Evolutionary conservation across 2,888 invertebrate species (phyloP).

Genomic region (Caradrina clavipalpis): DNA sequence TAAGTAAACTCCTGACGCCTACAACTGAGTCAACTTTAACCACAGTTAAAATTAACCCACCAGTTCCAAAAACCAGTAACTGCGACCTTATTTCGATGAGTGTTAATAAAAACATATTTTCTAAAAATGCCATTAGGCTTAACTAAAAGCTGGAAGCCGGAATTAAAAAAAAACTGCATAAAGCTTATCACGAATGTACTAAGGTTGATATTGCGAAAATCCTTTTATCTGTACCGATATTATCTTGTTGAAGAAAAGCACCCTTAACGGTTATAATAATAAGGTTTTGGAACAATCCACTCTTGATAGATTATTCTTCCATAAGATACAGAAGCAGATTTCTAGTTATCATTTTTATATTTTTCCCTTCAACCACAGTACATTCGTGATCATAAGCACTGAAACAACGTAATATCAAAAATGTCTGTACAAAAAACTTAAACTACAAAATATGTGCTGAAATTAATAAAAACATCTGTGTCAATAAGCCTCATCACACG

Average conservation of each 20-base stretch:
- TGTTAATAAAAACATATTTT: constrained; percentile 53
- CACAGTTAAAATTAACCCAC: constrained; percentile 37
- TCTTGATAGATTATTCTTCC: background rate
- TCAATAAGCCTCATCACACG: constrained; percentile 84
- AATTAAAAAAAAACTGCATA: constrained; percentile 59
- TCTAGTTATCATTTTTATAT: background rate
- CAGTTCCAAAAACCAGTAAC: constrained; percentile 45
- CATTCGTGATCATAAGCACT: constrained; percentile 62
- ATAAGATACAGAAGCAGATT: background rate
- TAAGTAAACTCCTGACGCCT: constrained; percentile 46
- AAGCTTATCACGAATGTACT: constrained; percentile 47
- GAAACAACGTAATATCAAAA: constrained; percentile 74
- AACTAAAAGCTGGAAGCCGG: constrained; percentile 59
- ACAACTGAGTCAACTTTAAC: constrained; percentile 42
- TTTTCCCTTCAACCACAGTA: constrained; percentile 41
- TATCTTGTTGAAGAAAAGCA: constrained; percentile 8
- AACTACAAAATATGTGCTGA: constrained; percentile 73
- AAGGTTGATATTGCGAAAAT: constrained; percentile 17
- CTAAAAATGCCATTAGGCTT: constrained; percentile 45
- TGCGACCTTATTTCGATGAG: constrained; percentile 52
- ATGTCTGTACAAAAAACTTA: constrained; percentile 82
- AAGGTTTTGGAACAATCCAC: constrained; percentile 3
- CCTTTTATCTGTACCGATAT: background rate
- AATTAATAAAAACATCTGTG: constrained; percentile 68
- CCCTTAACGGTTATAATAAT: constrained; percentile 5